Base-by-base conservation (phyloP, 2,797 vertebrate genomes). In the Lerista edwardsae region DNA sequence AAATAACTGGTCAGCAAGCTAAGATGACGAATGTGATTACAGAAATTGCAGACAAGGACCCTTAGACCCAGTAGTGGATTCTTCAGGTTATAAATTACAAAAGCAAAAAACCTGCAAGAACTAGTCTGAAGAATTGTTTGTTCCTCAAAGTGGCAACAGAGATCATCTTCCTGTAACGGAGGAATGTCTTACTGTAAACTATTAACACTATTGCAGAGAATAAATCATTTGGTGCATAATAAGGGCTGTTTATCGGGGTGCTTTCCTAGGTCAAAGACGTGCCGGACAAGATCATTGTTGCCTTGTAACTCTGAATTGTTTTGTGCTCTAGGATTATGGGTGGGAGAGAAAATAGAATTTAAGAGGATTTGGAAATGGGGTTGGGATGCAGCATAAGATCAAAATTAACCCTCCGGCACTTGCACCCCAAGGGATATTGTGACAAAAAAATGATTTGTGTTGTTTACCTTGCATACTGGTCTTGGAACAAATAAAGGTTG, bases 1-100 rank as follows among this genome's bases (percentile, higher is more conserved):
- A 90, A 94, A 92, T 91, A 95, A 93, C 88, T 93, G 90, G 83
- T 91, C 89, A 86, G 87, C 88, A 85, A 86, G 85, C 83, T 91
- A 91, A 91, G 85, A 89, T 87, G 90, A 91, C 91, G 86, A 92
- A 90, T 92, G 64, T 87, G 87, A 92, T 95, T 92, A 89, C 90
- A 84, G 86, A 83, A 82, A 85, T 86, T 80, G 73, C 83, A 90
- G 75, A 69, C 90, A 93, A 86, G 12, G 91, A 93, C 89, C 82
- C 82, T 89, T 78, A 81, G 87, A 34, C 82, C 19, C 25, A 41
- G 83, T 73, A 90, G 71, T 84, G 85, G 87, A 91, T 83, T 93
- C 80, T 34, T 90, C 93, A 85, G 84, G 90, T 93, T 90, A 91
- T 85, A 17, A 88, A 61, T 61, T 61, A 5, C 1, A 23, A 23